Conservation (phyloP, 2,113 vertebrate genomes). For the Osmerus eperlanus region DNA sequence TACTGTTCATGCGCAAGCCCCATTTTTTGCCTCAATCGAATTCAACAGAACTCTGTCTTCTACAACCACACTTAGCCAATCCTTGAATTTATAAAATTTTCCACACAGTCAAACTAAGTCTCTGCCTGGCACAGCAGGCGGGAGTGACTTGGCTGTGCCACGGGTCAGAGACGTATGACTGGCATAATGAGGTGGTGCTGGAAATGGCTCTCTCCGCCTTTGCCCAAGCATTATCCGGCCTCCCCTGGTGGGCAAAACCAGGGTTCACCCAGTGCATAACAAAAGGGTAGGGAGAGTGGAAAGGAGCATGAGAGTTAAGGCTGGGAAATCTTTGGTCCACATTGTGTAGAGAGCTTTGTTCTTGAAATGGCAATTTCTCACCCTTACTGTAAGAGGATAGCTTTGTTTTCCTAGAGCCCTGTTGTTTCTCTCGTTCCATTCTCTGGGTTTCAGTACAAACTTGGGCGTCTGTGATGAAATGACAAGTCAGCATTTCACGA, state of each 20-base stretch:
- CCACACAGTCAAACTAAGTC: no score
- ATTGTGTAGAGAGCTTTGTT: conserved; percentile 15
- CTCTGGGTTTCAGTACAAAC: conserved; percentile 8
- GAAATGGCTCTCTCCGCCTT: conserved; percentile 38
- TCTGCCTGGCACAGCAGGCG: conserved; percentile 15
- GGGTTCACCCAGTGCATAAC: no score
- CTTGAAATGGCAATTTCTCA: background rate
- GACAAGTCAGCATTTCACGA: conserved; percentile 40
- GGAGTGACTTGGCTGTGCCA: conserved; percentile 51
- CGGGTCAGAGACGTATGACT: conserved; percentile 2
- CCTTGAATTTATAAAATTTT: no score
- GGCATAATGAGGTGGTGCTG: conserved; percentile 23
- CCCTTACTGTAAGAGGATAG: background rate
- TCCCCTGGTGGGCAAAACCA: conserved; percentile 27
- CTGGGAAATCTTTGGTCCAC: no score
- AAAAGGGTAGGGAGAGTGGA: no score
- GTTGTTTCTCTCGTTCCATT: conserved; percentile 31
- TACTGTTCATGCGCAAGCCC: no score
- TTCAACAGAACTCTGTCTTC: no score
- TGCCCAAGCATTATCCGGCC: conserved; percentile 12
- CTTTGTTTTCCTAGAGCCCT: conserved; percentile 11
- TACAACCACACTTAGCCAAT: no score
- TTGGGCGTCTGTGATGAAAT: conserved; percentile 19
- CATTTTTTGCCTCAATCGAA: no score
- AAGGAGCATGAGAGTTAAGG: no score